phyloP scores from a whole-genome alignment of 2,888 invertebrate species.

The Caradrina clavipalpis region DNA sequence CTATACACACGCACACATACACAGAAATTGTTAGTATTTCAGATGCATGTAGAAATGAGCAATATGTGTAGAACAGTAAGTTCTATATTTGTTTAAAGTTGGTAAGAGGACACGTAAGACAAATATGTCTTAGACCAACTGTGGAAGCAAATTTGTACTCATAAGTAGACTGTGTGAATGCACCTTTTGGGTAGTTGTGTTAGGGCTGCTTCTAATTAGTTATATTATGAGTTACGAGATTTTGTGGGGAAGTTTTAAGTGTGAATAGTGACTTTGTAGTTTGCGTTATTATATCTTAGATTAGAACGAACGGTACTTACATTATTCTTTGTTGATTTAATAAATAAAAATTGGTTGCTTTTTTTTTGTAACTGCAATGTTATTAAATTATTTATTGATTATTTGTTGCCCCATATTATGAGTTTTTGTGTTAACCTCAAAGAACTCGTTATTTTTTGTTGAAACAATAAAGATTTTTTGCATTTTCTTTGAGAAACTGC shows the following conservation, averaged over 20 bases:
- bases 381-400: too few relatives aligned
- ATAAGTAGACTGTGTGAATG: slow-evolving; percentile 86
- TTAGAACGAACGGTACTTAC: neutral
- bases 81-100: slow-evolving; percentile 84
- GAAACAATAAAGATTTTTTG: too few relatives aligned
- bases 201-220: slow-evolving; percentile 83
- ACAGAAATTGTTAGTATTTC: slow-evolving; percentile 66
- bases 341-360: neutral
- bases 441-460: too few relatives aligned
- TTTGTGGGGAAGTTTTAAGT: slow-evolving; percentile 68
- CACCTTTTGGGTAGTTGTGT: slow-evolving; percentile 80
- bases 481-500: too few relatives aligned
- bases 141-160: slow-evolving; percentile 86
- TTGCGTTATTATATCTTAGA: slow-evolving; percentile 8
- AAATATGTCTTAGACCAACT: slow-evolving; percentile 86
- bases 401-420: too few relatives aligned
- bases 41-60: slow-evolving; percentile 77
- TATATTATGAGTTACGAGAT: slow-evolving; percentile 73
- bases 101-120: slow-evolving; percentile 82
- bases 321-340: neutral
- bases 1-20: slow-evolving; percentile 78
- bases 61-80: slow-evolving; percentile 76
- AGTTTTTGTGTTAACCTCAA: too few relatives aligned
- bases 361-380: neutral
- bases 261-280: slow-evolving; percentile 59